Base-by-base conservation (phyloP, 2,797 vertebrate genomes). In the Amazona finschi region DNA sequence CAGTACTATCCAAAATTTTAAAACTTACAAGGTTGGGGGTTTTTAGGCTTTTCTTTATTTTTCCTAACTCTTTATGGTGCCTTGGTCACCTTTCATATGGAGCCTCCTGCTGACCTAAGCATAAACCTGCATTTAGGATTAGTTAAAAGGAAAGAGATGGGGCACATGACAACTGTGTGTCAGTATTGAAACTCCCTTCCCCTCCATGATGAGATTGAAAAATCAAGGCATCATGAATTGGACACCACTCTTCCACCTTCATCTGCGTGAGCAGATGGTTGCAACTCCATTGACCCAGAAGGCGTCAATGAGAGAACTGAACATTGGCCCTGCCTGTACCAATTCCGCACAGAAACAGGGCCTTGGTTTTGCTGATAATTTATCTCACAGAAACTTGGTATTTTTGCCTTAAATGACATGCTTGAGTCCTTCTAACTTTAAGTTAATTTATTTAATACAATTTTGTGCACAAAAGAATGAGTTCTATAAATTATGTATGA, bases 371-470 rank as follows among this genome's bases (percentile, higher is more conserved):
- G 97, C 97, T 98, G 97, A 97, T 98, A 98, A 98, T 97, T 98
- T 98, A 98, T 98, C 98, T 98, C 97, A 97, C 83, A 85, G 98
- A 98, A 98, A 98, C 97, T 98, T 98, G 95, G 95, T 97, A 96
- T 97, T 97, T 98, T 98, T 98, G 99, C 98, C 98, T 99, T 99
- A 99, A 99, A 98, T 96, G 90, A 98, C 95, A 98, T 98, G 98
- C 98, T 99, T 98, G 98, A 98, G 97, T 98, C 98, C 98, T 98
- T 97, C 97, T 98, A 98, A 98, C 97, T 98, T 97, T 98, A 97
- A 98, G 97, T 98, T 99, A 98, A 99, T 99, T 99, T 99, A 99
- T 99, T 99, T 98, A 98, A 98, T 97, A 97, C 95, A 98, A 98
- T 98, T 98, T 98, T 98, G 97, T 98, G 98, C 98, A 98, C 98